A percentile compares a stretch with the other conserved stretches of the same genome.
Conservation (phyloP, 2,888 invertebrate genomes). For the Theretra japonica region DNA sequence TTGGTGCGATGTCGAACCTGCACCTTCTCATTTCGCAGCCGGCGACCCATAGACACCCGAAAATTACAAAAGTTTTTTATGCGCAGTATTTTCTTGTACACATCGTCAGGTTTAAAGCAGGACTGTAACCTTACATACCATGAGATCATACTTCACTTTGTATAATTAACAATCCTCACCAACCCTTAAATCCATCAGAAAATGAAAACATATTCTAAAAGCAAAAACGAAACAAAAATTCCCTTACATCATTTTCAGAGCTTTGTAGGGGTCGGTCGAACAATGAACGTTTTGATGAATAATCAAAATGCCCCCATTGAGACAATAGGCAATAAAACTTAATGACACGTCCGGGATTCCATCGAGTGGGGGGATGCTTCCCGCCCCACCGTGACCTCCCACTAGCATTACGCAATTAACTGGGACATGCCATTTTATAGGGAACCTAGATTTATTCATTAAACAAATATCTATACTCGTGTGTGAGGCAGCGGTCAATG, state of each 20-base stretch:
- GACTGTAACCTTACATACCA: too few relatives aligned
- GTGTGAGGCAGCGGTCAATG: too few relatives aligned
- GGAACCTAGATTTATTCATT: background rate
- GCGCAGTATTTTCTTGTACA: too few relatives aligned
- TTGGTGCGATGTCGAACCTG: too few relatives aligned
- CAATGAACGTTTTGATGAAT: constrained; percentile 14
- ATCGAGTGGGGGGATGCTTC: constrained; percentile 3
- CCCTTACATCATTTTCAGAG: background rate
- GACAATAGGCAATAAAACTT: constrained; percentile 23
- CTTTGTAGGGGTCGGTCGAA: background rate
- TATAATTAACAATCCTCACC: too few relatives aligned
- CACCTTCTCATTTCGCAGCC: too few relatives aligned
- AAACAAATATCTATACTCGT: background rate
- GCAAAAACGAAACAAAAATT: background rate
- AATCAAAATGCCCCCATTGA: constrained; percentile 15
- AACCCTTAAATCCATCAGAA: too few relatives aligned
- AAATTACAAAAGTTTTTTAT: too few relatives aligned
- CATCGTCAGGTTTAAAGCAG: too few relatives aligned
- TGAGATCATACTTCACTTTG: too few relatives aligned
- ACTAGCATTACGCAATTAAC: background rate
- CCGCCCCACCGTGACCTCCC: background rate
- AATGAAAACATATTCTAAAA: background rate
- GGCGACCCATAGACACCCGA: too few relatives aligned
- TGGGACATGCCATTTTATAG: constrained; percentile 11
- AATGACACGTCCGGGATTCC: constrained; percentile 26